Evolutionary conservation across 2,888 invertebrate species (phyloP).

Genomic region (Parnassius glacialis): DNA sequence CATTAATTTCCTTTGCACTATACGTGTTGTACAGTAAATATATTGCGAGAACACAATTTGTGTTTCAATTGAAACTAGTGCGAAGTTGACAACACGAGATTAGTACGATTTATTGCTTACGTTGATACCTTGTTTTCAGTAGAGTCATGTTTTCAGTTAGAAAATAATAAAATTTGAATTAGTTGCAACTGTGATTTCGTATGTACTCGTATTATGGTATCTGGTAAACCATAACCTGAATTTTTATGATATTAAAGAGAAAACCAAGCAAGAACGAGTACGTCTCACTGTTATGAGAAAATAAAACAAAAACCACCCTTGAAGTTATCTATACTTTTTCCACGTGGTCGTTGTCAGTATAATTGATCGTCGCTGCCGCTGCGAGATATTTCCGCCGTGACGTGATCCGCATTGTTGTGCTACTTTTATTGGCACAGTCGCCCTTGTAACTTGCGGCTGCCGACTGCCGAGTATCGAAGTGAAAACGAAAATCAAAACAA

Average conservation of each 20-base stretch:
- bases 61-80: slow-evolving; percentile 49
- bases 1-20: slow-evolving; percentile 38
- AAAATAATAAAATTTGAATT: no score
- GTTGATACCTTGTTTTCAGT: slow-evolving; percentile 21
- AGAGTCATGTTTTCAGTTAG: background rate
- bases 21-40: slow-evolving; percentile 31
- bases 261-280: no score
- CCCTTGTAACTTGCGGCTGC: slow-evolving; percentile 41
- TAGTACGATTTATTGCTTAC: slow-evolving; percentile 43
- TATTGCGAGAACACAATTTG: slow-evolving; percentile 50
- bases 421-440: slow-evolving; percentile 54
- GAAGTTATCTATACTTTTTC: slow-evolving; percentile 53
- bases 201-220: no score
- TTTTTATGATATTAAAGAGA: no score
- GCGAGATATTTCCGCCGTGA: slow-evolving; percentile 73
- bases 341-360: slow-evolving; percentile 69
- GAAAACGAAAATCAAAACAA: slow-evolving; percentile 68
- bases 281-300: slow-evolving; percentile 25
- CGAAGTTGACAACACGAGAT: slow-evolving; percentile 46
- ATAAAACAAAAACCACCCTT: slow-evolving; percentile 47
- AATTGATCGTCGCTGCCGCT: slow-evolving; percentile 73
- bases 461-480: slow-evolving; percentile 42
- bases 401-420: slow-evolving; percentile 75
- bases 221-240: no score
- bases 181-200: no score